Conservation (phyloP, 2,797 vertebrate species). For the Acanthiza pusilla region DNA sequence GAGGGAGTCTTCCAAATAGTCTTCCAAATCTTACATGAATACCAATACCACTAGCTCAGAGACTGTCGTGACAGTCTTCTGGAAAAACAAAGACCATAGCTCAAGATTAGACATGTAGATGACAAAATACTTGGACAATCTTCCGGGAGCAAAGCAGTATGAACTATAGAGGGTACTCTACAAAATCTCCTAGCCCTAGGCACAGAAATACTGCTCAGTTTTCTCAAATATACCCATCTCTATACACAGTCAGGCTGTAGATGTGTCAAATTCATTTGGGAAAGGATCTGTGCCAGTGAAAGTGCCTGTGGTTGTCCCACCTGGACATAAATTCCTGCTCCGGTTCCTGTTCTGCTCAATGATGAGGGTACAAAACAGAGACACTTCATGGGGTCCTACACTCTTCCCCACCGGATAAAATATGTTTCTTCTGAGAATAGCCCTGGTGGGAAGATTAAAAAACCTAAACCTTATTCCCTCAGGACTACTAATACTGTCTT, state of each 20-base stretch:
- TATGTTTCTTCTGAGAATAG: not conserved
- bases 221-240: not conserved
- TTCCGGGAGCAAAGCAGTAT: not conserved
- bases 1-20: not conserved
- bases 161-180: not conserved
- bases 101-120: not conserved
- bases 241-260: not conserved
- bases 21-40: not conserved
- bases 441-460: not conserved
- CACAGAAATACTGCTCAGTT: not conserved
- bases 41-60: not conserved
- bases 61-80: not conserved
- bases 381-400: not conserved
- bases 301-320: not conserved
- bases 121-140: not conserved
- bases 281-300: not conserved
- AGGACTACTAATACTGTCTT: not conserved
- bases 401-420: not conserved
- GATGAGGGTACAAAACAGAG: fast-evolving
- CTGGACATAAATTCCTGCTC: not conserved
- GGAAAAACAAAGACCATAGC: not conserved
- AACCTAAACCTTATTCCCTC: not conserved
- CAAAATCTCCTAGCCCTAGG: not conserved
- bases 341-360: not conserved
- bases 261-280: not conserved